Base-by-base conservation (phyloP, 2,797 vertebrate genomes). In the Hydrophis major region DNA sequence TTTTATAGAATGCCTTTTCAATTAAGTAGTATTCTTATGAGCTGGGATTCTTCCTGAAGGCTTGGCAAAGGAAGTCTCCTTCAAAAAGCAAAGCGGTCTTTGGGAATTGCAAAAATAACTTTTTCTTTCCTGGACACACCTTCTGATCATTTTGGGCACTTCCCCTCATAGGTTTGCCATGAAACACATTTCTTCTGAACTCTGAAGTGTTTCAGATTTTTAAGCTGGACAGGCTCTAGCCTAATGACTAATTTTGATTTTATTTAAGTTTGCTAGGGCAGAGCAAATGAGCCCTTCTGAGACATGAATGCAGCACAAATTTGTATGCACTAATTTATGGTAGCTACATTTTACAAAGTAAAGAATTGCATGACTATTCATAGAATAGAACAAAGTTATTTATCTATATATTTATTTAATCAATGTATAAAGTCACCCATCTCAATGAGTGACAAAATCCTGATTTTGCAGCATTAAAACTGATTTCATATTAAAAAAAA, bases 191-290 rank as follows among this genome's bases (percentile, higher is more conserved):
- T 95, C 59, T 87, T 4, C 0, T 1, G 37, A 94, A 11, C 74
- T 94, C 91, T 87, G 86, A 90, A 87, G 90, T 90, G 7, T 60
- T 53, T 42, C 25, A 61, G 91, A 18, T 87, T 59, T 89, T 37
- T 27, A 42, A 88, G 3, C 69, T 93, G 87, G 0, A 0, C 13
- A 89, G 1, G 78, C 86, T 95, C 91, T 0, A 0, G 83, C 50
- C 90, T 96, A 93, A 53, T 93, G 89, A 91, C 92, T 27, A 88
- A 57, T 57, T 60, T 92, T 55, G 86, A 93, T 93, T 93, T 47
- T 60, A 90, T 94, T 78, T 86, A 89, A 69, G 55, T 87, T 93
- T 95, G 91, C 47, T 90, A 92, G 37, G 89, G 6, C 22, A 95
- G 93, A 94, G 42, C 83, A 57, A 86, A 27, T 0, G 18, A 93